A percentile compares a stretch with the other conserved stretches of the same genome.
These are phyloP conservation scores for Theretra japonica DNA, from an alignment of 2,888 invertebrate genomes.

Conservation along the genomic window DNA sequence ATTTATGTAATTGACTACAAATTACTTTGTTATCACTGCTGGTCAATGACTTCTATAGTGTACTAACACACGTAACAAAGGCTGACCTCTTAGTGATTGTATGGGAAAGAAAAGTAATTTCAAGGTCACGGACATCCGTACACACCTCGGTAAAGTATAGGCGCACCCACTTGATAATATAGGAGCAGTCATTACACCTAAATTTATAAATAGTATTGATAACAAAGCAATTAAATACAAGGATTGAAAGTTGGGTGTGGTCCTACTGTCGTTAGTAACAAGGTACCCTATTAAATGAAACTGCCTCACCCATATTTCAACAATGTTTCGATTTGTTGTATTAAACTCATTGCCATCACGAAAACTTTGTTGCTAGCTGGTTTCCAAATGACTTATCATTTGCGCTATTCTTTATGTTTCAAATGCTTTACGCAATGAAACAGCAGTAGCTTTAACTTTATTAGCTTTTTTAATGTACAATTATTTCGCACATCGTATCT, in stretches of 20 bases:
- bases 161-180: background rate
- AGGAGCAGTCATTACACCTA: background rate
- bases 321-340: constrained; percentile 48
- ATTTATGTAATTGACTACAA: constrained; percentile 10
- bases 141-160: background rate
- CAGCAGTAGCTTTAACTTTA: background rate
- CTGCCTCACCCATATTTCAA: constrained; percentile 42
- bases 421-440: too few species aligned
- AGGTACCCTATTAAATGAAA: constrained; percentile 32
- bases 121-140: background rate
- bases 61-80: constrained; percentile 2
- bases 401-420: background rate
- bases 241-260: constrained; percentile 13
- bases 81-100: background rate
- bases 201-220: constrained; percentile 12
- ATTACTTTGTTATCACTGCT: background rate
- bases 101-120: background rate
- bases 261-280: constrained; percentile 7
- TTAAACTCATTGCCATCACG: constrained; percentile 36
- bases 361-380: background rate
- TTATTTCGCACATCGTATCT: background rate
- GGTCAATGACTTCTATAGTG: constrained; percentile 13
- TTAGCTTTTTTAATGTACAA: background rate
- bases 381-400: too few species aligned
- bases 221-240: constrained; percentile 6